phyloP scores from a whole-genome alignment of 2,797 vertebrate species.

The Oryzias sinensis region DNA sequence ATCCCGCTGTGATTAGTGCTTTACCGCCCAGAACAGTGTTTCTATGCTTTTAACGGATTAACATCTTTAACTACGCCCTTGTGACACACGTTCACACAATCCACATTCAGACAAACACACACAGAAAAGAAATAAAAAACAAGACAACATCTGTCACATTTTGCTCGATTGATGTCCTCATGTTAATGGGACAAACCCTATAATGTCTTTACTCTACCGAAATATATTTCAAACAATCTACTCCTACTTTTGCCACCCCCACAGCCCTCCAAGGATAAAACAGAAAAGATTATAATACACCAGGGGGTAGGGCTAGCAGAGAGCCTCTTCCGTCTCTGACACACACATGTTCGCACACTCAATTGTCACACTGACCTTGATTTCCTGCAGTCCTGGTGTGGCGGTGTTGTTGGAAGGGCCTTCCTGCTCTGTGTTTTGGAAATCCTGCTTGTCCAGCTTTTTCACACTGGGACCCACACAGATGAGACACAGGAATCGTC shows the following conservation, averaged over 20 bases:
- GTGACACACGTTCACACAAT: conserved; percentile 17
- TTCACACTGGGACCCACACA: conserved; percentile 47
- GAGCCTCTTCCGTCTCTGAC: conserved; percentile 43
- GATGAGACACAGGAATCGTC: conserved; percentile 6
- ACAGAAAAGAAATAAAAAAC: conserved; percentile 16
- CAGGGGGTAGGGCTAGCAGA: conserved; percentile 48
- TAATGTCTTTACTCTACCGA: conserved; percentile 30
- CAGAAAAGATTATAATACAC: conserved; percentile 52
- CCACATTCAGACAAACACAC: conserved; percentile 1
- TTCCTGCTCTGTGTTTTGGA: conserved; percentile 64
- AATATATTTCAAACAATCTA: conserved; percentile 46
- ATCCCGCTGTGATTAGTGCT: conserved; percentile 34
- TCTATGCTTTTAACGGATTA: conserved; percentile 71
- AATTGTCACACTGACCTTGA: conserved; percentile 69
- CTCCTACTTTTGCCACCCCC: conserved; percentile 16
- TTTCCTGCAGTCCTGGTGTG: conserved; percentile 47
- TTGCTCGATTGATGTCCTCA: conserved; percentile 25
- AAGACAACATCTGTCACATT: conserved; percentile 50
- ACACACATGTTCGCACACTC: conserved; percentile 35
- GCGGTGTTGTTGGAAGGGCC: conserved; percentile 45
- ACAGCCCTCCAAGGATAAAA: conserved; percentile 29
- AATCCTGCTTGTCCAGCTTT: conserved; percentile 65
- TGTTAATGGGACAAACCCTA: conserved; percentile 30
- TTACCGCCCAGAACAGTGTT: conserved; percentile 34
- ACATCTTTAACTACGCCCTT: conserved; percentile 41